Percentiles rank a stretch among this genome's conserved stretches.
These are phyloP conservation scores for Lagria hirta DNA, from an alignment of 2,888 invertebrate species.

Conservation along the genomic window DNA sequence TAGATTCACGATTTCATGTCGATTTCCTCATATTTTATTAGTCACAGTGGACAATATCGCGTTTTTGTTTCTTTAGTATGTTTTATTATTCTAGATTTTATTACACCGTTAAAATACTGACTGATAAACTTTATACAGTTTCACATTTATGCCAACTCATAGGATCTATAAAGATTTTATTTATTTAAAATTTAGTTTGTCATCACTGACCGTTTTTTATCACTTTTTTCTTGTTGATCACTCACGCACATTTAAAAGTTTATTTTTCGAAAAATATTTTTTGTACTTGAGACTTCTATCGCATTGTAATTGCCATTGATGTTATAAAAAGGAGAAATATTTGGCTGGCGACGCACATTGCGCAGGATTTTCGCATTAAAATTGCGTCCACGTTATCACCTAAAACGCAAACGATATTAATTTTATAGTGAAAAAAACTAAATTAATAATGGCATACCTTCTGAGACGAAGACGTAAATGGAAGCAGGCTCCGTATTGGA, in stretches of 20 bases:
- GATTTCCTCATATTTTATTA: too few species aligned
- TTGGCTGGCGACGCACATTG: slow-evolving; percentile 51
- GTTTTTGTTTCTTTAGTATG: not conserved
- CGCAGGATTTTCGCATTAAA: slow-evolving; percentile 68
- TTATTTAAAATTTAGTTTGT: slow-evolving; percentile 24
- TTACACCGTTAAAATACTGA: slow-evolving; percentile 31
- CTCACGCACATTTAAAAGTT: slow-evolving; percentile 8
- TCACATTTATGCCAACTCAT: slow-evolving; percentile 28
- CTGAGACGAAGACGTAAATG: slow-evolving; percentile 87
- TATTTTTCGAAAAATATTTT: slow-evolving; percentile 4
- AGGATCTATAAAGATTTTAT: too few species aligned
- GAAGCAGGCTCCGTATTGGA: slow-evolving; percentile 88
- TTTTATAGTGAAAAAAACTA: too few species aligned
- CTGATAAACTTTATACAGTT: slow-evolving; percentile 29
- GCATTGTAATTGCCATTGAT: slow-evolving; percentile 47
- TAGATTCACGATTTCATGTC: too few species aligned
- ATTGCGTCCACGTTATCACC: slow-evolving; percentile 92
- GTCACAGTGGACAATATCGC: too few species aligned
- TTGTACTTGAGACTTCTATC: slow-evolving; percentile 42
- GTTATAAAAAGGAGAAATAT: slow-evolving; percentile 47
- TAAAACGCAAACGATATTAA: slow-evolving; percentile 56
- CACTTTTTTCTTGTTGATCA: slow-evolving; percentile 13
- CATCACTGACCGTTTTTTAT: slow-evolving; percentile 10
- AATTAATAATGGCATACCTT: too few species aligned
- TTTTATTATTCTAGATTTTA: slow-evolving; percentile 3